phyloP scores from a whole-genome alignment of 2,797 vertebrate genomes.

The Knipowitschia caucasica region DNA sequence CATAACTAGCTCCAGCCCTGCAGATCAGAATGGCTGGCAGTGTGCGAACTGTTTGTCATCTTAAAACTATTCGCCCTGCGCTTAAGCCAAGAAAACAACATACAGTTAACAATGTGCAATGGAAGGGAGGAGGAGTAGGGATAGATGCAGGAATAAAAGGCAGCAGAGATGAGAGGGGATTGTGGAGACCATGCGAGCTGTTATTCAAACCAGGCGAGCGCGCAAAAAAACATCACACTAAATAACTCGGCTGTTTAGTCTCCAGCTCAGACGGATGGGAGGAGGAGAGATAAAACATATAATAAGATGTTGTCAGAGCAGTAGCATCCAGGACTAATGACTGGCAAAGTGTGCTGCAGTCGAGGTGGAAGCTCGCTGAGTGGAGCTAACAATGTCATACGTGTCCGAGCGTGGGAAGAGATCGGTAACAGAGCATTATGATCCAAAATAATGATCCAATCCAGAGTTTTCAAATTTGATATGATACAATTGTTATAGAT shows the following conservation, averaged over 20 bases:
- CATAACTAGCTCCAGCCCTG: conserved; percentile 61
- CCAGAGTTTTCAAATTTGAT: background rate
- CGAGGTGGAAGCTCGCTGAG: conserved; percentile 32
- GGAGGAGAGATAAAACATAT: conserved; percentile 54
- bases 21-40: conserved; percentile 70
- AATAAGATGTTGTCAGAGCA: conserved; percentile 61
- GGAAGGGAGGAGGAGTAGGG: conserved; percentile 43
- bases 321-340: conserved; percentile 62
- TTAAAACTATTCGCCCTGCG: conserved; percentile 76
- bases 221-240: conserved; percentile 73
- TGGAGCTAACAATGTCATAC: background rate
- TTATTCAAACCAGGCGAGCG: conserved; percentile 78
- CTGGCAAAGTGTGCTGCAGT: conserved; percentile 52
- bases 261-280: conserved; percentile 64
- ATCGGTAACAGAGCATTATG: too few species aligned
- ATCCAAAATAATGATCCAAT: too few species aligned
- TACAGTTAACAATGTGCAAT: conserved; percentile 77
- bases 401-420: background rate
- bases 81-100: conserved; percentile 78
- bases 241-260: conserved; percentile 78
- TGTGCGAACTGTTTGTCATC: conserved; percentile 75
- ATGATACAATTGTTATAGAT: background rate
- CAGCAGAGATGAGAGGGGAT: conserved; percentile 39
- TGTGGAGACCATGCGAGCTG: conserved; percentile 66
- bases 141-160: conserved; percentile 23